A percentile compares a stretch with the other conserved stretches of the same genome.
Conservation (phyloP, 2,888 invertebrate species). For the Dasysyrphus tricinctus region DNA sequence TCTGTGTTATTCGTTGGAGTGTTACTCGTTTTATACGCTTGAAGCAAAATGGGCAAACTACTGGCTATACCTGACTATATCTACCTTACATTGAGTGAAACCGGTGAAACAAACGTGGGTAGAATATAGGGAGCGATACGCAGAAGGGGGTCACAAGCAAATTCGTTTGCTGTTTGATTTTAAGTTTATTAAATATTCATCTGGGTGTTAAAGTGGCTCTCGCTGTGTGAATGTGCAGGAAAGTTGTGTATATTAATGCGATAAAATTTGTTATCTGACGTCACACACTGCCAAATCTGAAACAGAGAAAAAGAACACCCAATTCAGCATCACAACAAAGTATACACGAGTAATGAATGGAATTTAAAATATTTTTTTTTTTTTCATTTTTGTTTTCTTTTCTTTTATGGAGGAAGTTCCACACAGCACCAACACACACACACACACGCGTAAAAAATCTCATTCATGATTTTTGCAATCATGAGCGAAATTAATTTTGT, state of each 20-base stretch:
- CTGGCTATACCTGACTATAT: background rate
- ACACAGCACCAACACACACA: background rate
- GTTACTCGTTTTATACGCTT: constrained; percentile 11
- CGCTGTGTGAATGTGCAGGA: background rate
- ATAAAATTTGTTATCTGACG: constrained; percentile 42
- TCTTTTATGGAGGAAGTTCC: constrained; percentile 16
- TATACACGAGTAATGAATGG: constrained; percentile 25
- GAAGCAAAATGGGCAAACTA: constrained; percentile 9
- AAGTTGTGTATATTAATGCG: background rate
- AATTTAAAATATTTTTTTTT: constrained; percentile 40
- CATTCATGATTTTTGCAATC: constrained; percentile 45
- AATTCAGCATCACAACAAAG: background rate
- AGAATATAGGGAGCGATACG: background rate
- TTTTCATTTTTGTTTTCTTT: constrained; percentile 14
- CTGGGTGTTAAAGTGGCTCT: background rate
- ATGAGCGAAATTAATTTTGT: constrained; percentile 5
- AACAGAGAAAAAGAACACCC: constrained; percentile 8
- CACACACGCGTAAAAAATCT: background rate
- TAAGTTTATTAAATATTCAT: constrained; percentile 64
- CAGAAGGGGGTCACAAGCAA: background rate
- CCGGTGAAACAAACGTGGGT: constrained; percentile 5
- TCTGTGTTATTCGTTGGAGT: constrained; percentile 8
- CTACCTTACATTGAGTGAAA: background rate
- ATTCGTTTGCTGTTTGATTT: constrained; percentile 53
- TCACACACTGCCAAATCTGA: constrained; percentile 30